Evolutionary conservation across 1,140 invertebrate genomes (phyloP), one percentile per base, ranked within the genome.

Genomic region (Drosophila virilis): DNA sequence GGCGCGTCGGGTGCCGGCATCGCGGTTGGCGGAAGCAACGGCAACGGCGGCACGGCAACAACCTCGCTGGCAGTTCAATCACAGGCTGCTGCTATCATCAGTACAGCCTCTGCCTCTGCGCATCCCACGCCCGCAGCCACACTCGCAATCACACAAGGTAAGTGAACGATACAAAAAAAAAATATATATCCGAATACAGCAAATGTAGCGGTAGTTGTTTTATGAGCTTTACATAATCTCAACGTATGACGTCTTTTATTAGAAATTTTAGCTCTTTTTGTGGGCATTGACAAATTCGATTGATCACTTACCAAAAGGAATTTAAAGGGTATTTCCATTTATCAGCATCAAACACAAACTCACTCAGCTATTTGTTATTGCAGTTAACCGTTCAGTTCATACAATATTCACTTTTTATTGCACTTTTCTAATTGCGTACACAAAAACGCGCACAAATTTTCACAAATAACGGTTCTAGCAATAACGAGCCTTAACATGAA

Each of bases 121-220:
- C 88, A 90, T 79, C 67, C 78, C 54, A 90, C 91, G 51, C 81
- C 92, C 54, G 77, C 92, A 60, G 79, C 88, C 43, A 80, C 91
- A 80, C 84, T 91, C 78, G 90, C 89, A 71, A 92, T 94, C 72
- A 94, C 93, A 74, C 94, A 94, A 94, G 94, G 94, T 94, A 93
- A 93, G 74, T 72, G 8, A 8, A n/a, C 8, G 38, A 12, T 32
- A n/a, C n/a, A n/a, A 42, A 28, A 15, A 8, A 0, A 35, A 17
- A 8, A 2, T 54, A 35, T 15, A 5, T 48, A 48, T 4, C 38
- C 1, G 38, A 40, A 40, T 40, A 10, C 48, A 61, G 58, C 66
- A 67, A 75, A 61, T 78, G 35, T 17, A 61, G 57, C 38, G 45
- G 35, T 54, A 67, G 46, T 50, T 32, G 6, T 15, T 46, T 6